Evolutionary conservation across 1,140 invertebrate genomes (phyloP).

Genomic region (Philotrypesis tridentata): DNA sequence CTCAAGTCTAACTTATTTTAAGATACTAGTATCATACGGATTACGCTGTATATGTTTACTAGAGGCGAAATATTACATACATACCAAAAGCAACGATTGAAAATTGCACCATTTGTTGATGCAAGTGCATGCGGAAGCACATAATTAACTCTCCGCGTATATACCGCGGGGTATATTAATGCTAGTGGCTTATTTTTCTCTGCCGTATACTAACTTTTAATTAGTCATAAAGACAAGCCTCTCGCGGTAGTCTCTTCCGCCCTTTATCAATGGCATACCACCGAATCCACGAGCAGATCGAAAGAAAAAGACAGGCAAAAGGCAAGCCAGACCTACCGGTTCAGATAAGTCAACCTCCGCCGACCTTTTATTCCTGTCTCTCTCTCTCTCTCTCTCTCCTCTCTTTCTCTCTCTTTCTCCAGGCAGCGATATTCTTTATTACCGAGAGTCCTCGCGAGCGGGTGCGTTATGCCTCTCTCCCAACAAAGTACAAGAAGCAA

Average conservation of each 20-base stretch:
- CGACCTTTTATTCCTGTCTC: conserved; percentile 67
- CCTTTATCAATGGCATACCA: background rate
- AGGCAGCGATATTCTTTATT: conserved; percentile 68
- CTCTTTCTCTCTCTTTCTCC: conserved; percentile 21
- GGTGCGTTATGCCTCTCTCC: conserved; percentile 56
- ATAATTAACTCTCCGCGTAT: too few species aligned
- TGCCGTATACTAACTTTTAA: background rate
- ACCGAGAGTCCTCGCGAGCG: background rate
- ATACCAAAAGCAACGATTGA: too few species aligned
- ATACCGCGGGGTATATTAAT: too few species aligned
- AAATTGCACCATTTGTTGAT: too few species aligned
- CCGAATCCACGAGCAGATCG: background rate
- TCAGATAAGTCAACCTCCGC: conserved; percentile 67
- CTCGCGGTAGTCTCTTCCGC: background rate
- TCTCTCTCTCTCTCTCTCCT: conserved; percentile 44
- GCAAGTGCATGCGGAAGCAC: too few species aligned
- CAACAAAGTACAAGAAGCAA: conserved; percentile 62
- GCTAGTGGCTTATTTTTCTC: too few species aligned
- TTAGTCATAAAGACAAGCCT: background rate
- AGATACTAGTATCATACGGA: too few species aligned
- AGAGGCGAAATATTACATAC: too few species aligned
- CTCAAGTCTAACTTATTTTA: too few species aligned
- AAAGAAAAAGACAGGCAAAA: conserved; percentile 29
- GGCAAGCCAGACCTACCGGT: conserved; percentile 48
- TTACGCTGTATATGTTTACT: too few species aligned